Base-by-base conservation (phyloP, 2,888 invertebrate species). In the Panopea generosa region DNA sequence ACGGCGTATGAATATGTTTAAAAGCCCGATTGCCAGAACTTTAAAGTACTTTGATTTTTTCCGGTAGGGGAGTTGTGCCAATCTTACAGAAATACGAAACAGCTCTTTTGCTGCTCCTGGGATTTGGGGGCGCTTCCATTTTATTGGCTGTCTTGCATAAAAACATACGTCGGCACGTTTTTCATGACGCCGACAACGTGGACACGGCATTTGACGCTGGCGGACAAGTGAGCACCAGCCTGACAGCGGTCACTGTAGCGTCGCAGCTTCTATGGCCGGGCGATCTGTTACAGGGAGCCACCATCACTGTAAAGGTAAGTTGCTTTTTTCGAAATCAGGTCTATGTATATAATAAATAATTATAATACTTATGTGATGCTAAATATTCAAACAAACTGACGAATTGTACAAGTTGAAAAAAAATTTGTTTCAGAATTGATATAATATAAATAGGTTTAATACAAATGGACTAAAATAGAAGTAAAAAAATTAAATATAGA, bases 201-300 rank as follows among this genome's bases (percentile, higher is more conserved):
- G 87, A 87, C 75, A 77, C 83, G 38, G 79, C 86, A 16, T 87
- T 87, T 49, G 87, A 87, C 56, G 86, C 86, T 7, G 86, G 85
- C 7, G 85, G 86, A 4, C 65, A 78, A 27, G 65, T 65, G 18
- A 63, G 53, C 20, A 53, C 18, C 11, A 84, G 83, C 47, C 60
- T 86, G 27, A 85, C 86, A 1, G 84, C 85, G 0, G 84, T 84
- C 0, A 86, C 86, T 0, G 86, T 85, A 33, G 85, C 84, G 9
- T 82, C 84, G 16, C 86, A 86, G 57, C 63, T 85, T 11, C 65
- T 86, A 40, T 86, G 86, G 86, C 86, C 86, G 0, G 85, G 75
- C 1, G 86, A 86, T 60, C 59, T 86, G 20, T 60, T 86, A 3
- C 85, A 85, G 71, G 78, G 85, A 53, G 72, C 86, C 2, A 85